Conservation (phyloP, 2,888 invertebrate species). For the Sipha maydis region DNA sequence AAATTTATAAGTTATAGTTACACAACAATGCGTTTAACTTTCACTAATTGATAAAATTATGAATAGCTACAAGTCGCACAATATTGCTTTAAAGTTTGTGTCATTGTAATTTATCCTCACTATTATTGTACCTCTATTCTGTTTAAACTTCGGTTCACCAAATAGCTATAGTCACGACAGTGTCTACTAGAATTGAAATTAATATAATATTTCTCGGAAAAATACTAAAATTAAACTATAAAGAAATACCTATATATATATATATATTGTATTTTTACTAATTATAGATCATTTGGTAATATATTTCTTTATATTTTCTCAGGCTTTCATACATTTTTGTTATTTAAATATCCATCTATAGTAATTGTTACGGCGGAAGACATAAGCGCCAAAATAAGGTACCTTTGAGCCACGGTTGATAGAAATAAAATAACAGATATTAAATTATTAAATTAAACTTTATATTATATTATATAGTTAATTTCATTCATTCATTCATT, state of each 20-base stretch:
- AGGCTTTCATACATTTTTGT: neutral
- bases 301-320: neutral
- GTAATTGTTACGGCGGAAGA: no score
- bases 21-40: slow-evolving; percentile 5
- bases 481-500: no score
- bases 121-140: neutral
- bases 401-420: no score
- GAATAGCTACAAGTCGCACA: neutral
- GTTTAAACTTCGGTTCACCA: neutral
- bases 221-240: neutral
- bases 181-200: neutral
- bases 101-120: neutral
- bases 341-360: neutral
- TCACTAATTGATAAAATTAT: slow-evolving; percentile 8
- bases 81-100: neutral
- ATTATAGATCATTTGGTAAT: neutral
- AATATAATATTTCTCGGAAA: neutral
- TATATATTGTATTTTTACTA: neutral
- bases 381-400: no score
- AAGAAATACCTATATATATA: neutral
- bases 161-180: neutral
- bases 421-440: no score
- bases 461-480: no score
- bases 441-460: no score
- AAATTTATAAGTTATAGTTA: neutral